Conservation (phyloP, 2,113 vertebrate genomes). For the Nannospalax galili region DNA sequence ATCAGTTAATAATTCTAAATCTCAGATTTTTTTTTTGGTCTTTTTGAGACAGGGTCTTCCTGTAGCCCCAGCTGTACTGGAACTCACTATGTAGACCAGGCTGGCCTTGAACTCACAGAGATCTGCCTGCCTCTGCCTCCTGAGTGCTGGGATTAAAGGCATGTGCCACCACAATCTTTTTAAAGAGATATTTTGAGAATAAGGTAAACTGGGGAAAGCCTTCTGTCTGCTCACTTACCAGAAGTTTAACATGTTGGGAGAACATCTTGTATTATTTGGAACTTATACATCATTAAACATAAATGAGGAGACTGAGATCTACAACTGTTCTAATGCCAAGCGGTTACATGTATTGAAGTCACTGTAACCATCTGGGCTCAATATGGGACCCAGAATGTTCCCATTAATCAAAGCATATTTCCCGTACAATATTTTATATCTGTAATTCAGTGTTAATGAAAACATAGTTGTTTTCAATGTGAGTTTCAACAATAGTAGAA, state of each 20-base stretch:
- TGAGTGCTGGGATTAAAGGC: no score
- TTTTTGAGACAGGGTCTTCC: no score
- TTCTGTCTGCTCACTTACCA: slow-evolving; percentile 78
- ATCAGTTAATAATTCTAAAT: slow-evolving; percentile 8
- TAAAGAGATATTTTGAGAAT: background rate
- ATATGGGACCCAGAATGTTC: slow-evolving; percentile 82
- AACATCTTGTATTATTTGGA: slow-evolving; percentile 89
- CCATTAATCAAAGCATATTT: slow-evolving; percentile 85
- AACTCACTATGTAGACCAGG: no score
- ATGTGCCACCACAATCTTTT: no score
- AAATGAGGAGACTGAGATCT: slow-evolving; percentile 83
- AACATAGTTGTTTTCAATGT: slow-evolving; percentile 77
- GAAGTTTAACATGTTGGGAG: slow-evolving; percentile 82
- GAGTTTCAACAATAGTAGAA: slow-evolving; percentile 8
- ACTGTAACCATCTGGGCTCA: slow-evolving; percentile 87
- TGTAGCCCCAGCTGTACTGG: no score
- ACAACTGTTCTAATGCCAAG: slow-evolving; percentile 85
- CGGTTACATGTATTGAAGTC: slow-evolving; percentile 83
- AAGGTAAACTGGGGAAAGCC: slow-evolving; percentile 59
- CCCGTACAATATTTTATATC: slow-evolving; percentile 78
- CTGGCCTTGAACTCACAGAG: no score
- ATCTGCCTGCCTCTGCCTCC: no score
- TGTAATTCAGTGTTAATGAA: slow-evolving; percentile 79
- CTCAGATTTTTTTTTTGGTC: no score
- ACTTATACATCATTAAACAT: slow-evolving; percentile 85